Base-by-base conservation (phyloP, 2,888 invertebrate species). In the Drosophila leonis region DNA sequence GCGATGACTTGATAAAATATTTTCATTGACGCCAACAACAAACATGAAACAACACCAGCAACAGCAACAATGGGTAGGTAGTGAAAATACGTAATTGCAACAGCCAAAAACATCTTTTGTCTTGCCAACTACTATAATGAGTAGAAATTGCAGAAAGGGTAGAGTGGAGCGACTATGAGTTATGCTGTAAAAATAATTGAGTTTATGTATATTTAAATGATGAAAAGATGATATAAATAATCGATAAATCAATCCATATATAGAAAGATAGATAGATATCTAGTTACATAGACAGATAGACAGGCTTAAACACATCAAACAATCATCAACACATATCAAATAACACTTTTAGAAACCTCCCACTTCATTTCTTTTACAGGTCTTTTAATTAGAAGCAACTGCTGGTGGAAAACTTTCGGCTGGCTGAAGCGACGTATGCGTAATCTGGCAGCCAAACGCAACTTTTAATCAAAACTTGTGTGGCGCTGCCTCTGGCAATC, bases 391-490 rank as follows among this genome's bases (percentile, higher is more conserved):
- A 86, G 72, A 78, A 70, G 68, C 39, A 46, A 49, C 24, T 46
- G 39, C 2, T 66, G 80, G 56, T 46, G 37, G 48, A 41, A 81
- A 77, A 80, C 48, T 64, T 75, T 86, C 48, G 24, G 52, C 59
- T 66, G 55, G 69, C 64, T 20, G 51, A 67, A 60, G 65, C 68
- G 63, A 56, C 81, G 83, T 81, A 83, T 82, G 79, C 76, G 83
- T 77, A 77, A 79, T 78, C 67, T 78, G 54, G 63, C 57, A 49
- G 48, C 41, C 48, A 69, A 63, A 60, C 44, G 27, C 44, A 82
- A 88, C 75, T 83, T 88, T 86, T 80, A 85, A 78, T 88, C 83
- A 83, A 85, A 86, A 85, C 80, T 88, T 87, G 74, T 76, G 78
- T 65, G 59, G 57, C 60, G 55, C 63, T 65, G 74, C 75, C 69